Evolutionary conservation across 2,797 vertebrate genomes (phyloP).

Genomic region (Gadopsis marmoratus): DNA sequence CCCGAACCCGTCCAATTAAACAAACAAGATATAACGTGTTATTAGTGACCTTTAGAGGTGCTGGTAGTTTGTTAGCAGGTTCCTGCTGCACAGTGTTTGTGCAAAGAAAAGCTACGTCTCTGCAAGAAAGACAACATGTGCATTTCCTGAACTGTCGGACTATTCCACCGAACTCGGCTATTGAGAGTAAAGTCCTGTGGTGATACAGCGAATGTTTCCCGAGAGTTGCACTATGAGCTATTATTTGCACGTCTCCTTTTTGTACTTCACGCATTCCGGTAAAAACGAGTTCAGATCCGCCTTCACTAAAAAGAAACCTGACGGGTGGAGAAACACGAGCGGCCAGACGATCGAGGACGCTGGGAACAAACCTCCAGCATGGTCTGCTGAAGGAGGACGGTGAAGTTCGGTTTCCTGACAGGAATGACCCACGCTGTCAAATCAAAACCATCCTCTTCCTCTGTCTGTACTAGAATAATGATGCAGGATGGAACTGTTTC

Average conservation of each 20-base stretch:
- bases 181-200: background rate
- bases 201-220: background rate
- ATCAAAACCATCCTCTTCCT: background rate
- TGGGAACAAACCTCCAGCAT: background rate
- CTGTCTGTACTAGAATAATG: background rate
- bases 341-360: background rate
- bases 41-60: background rate
- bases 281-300: background rate
- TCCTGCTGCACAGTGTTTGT: background rate
- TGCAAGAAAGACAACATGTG: too few species aligned
- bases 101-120: background rate
- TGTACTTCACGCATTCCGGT: background rate
- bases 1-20: background rate
- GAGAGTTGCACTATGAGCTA: background rate
- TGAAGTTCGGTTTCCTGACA: too few species aligned
- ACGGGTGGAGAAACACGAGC: too few species aligned
- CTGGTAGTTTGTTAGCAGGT: background rate
- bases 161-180: background rate
- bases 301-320: background rate
- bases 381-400: background rate
- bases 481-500: background rate
- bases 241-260: background rate
- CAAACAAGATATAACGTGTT: background rate
- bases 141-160: background rate
- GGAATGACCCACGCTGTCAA: background rate